Evolutionary conservation across 2,888 invertebrate genomes (phyloP), one percentile per base, ranked within the genome.

Genomic region (Pantelozetes paolii): DNA sequence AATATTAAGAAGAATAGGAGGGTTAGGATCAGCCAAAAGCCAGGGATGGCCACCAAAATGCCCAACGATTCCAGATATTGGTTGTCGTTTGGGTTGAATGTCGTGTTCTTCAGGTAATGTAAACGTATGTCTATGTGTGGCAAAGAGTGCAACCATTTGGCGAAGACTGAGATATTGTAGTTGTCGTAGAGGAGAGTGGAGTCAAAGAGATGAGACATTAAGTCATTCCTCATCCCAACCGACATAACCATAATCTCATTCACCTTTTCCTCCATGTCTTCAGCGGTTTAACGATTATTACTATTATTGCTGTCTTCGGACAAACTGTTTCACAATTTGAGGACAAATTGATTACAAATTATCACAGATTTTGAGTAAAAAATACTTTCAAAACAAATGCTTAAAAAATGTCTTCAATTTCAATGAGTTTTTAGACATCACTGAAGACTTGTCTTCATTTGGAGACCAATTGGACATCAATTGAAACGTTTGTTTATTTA

Each of bases 41-140:
- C 93, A n/a, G 96, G 96, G 78, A 94, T 88, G 54, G 94, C 93
- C 75, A 91, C 94, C 80, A 94, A 86, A 81, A 97, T 94, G 70
- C 94, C 93, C 82, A 96, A 86, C 80, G 94, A 91, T 90, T 95
- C 94, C 79, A 92, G 86, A 84, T 96, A 96, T 78, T 91, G 88
- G 80, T 91, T 89, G 81, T 92, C 92, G 80, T 89, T 88, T 69
- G 93, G 94, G 81, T 92, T 89, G 84, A 95, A 95, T 77, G 93
- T 92, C 81, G 89, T 90, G 84, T 94, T 94, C 80, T 88, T 87
- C 48, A 73, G 73, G 20, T 54, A 69, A 82, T 92, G 90, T 81
- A 94, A 88, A 80, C 91, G 90, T 81, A 94, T 91, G 84, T 95
- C 94, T 82, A 94, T 87, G 85, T 95, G 95, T 77, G 94, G 95